Evolutionary conservation across 2,888 invertebrate genomes (phyloP), one percentile per base, ranked within the genome.

Genomic region (Ectemnius lituratus): DNA sequence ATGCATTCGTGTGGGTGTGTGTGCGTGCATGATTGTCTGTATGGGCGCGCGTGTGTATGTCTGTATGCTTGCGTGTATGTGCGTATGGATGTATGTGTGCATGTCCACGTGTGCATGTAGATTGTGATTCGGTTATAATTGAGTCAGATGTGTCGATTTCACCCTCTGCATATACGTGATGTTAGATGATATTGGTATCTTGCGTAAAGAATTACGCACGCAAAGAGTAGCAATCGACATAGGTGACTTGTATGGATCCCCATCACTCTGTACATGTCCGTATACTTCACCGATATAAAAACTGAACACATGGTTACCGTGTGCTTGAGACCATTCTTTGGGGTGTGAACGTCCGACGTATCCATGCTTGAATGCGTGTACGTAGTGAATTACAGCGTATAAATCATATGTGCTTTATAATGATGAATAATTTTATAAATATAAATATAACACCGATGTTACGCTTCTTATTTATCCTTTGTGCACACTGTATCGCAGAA

Each of bases 371-470:
- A 84, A 86, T 84, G 85, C 83, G 82, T 80, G 82, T 86, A 80
- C 82, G 82, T 86, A 87, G 86, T 86, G 86, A 88, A 86, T 89
- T 88, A 87, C 86, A 86, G 88, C 89, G 88, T 87, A 88, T 86
- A 88, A 87, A 89, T 89, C 87, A 87, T 89, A 89, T 89, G 89
- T 89, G 89, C 89, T 88, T 89, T 89, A 88, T 89, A 88, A 89
- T 87, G 89, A 89, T 86, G 87, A 86, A 89, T 89, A 89, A 89
- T 89, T 89, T 89, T 89, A 89, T 89, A 89, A 89, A 89, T 89
- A 88, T 88, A 88, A 88, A 86, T 86, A 86, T 88, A 87, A 88
- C 88, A 88, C 85, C 84, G 87, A 88, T 84, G 80, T 85, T 82
- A 84, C 60, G 82, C 86, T 82, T 84, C 14, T 76, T 72, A 74